Conservation (phyloP, 2,888 invertebrate species). For the Melikaiella ostensackeni region DNA sequence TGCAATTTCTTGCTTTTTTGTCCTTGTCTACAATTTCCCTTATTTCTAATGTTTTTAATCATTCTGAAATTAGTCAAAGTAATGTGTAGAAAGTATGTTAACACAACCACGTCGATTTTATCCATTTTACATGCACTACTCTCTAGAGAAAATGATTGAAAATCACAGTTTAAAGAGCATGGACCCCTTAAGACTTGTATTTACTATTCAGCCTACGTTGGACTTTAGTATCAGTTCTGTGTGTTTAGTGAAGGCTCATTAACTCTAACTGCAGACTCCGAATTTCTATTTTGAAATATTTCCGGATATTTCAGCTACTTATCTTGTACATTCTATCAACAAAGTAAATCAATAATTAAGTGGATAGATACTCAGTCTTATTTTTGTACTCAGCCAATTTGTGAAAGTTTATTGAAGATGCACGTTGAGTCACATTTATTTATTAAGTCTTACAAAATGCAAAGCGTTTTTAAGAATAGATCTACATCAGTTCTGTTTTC, state of each 20-base stretch:
- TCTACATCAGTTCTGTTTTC: too few species aligned
- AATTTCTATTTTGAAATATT: conserved; percentile 26
- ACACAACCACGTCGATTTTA: neutral
- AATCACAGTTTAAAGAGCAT: conserved; percentile 30
- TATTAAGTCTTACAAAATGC: too few species aligned
- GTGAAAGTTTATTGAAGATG: neutral
- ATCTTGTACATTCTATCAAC: neutral
- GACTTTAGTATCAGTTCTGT: conserved; percentile 17
- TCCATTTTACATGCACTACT: neutral
- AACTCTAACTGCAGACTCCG: conserved; percentile 23
- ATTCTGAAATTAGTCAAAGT: neutral
- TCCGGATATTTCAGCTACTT: conserved; percentile 14
- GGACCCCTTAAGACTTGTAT: conserved; percentile 16
- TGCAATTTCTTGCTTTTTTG: too few species aligned
- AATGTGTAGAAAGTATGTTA: conserved; percentile 6
- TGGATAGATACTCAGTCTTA: neutral
- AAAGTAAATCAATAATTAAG: conserved; percentile 4
- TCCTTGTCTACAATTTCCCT: neutral
- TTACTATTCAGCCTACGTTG: conserved; percentile 10
- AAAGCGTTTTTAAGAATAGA: too few species aligned
- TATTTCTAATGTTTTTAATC: neutral
- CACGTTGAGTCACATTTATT: too few species aligned
- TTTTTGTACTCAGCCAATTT: neutral
- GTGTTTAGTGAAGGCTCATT: conserved; percentile 35
- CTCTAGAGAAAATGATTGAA: conserved; percentile 24